Conservation (phyloP, 2,113 vertebrate genomes). For the Australoheros scitulus region DNA sequence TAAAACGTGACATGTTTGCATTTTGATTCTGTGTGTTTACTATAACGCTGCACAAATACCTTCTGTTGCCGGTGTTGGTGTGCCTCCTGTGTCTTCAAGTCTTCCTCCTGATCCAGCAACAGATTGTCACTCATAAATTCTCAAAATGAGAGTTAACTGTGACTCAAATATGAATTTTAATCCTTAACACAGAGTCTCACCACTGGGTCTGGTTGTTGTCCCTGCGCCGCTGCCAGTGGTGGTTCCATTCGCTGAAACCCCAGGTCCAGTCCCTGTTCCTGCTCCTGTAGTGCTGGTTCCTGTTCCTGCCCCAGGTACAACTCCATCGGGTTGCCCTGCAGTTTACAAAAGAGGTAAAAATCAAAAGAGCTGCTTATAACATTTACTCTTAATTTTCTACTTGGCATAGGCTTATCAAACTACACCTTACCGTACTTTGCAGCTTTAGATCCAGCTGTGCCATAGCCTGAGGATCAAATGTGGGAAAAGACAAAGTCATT, state of each 20-base stretch:
- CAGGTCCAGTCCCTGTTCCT: constrained; percentile 27
- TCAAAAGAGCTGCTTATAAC: background rate
- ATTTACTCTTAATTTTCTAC: background rate
- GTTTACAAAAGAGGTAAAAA: background rate
- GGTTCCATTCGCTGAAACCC: constrained; percentile 39
- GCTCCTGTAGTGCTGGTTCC: constrained; percentile 31
- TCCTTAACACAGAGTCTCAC: constrained; percentile 30
- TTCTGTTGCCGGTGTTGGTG: constrained; percentile 53
- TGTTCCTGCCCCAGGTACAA: constrained; percentile 33
- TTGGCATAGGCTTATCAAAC: background rate
- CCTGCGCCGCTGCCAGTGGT: background rate
- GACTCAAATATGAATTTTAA: background rate
- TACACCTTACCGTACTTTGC: constrained; percentile 71
- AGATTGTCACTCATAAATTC: constrained; percentile 12
- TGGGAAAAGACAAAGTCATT: background rate
- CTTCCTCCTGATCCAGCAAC: constrained; percentile 47
- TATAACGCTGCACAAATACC: constrained; percentile 39
- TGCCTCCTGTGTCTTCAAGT: constrained; percentile 43
- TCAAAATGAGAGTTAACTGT: background rate
- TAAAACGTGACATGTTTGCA: background rate
- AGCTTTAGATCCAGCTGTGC: constrained; percentile 68
- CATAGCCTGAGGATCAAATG: constrained; percentile 53
- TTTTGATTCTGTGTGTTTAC: background rate
- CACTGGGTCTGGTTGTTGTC: constrained; percentile 46
- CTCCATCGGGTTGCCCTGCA: constrained; percentile 64